These are phyloP conservation scores for Eudemis profundana DNA, from an alignment of 2,888 invertebrate species.

Conservation along the genomic window DNA sequence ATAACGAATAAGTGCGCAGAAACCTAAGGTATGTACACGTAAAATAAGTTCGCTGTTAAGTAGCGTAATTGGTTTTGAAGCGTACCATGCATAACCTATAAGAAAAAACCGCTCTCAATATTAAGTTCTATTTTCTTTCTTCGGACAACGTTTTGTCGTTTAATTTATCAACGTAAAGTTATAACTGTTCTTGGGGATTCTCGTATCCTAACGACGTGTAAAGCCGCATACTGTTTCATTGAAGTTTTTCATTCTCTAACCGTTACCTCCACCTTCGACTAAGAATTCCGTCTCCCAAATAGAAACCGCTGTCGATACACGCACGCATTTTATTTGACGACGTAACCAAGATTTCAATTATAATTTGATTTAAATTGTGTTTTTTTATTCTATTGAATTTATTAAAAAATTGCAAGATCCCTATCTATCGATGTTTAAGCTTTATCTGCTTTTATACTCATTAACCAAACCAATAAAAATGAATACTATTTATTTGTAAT, in stretches of 20 bases:
- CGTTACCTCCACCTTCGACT: slow-evolving; percentile 31
- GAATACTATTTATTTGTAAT: too few species aligned
- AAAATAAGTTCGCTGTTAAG: slow-evolving; percentile 28
- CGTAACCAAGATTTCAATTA: not conserved
- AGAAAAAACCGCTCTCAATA: slow-evolving; percentile 45
- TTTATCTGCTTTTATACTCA: too few species aligned
- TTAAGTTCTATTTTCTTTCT: slow-evolving; percentile 17
- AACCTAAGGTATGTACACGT: slow-evolving; percentile 62
- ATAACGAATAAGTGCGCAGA: slow-evolving; percentile 58
- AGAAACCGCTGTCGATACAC: not conserved
- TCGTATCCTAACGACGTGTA: not conserved
- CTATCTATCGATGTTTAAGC: too few species aligned
- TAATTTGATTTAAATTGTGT: not conserved
- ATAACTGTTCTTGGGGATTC: slow-evolving; percentile 9
- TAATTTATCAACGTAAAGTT: slow-evolving; percentile 34
- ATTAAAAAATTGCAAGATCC: too few species aligned
- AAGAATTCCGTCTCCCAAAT: slow-evolving; percentile 10
- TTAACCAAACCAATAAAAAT: too few species aligned
- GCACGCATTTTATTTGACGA: slow-evolving; percentile 1
- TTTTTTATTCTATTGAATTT: not conserved
- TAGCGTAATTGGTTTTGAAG: slow-evolving; percentile 15
- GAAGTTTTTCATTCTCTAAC: slow-evolving; percentile 22
- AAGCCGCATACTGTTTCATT: slow-evolving; percentile 32
- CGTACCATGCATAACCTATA: slow-evolving; percentile 54
- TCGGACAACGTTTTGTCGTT: not conserved